Base-by-base conservation (phyloP, 1,140 invertebrate genomes). In the Mesaphorura yosii region DNA sequence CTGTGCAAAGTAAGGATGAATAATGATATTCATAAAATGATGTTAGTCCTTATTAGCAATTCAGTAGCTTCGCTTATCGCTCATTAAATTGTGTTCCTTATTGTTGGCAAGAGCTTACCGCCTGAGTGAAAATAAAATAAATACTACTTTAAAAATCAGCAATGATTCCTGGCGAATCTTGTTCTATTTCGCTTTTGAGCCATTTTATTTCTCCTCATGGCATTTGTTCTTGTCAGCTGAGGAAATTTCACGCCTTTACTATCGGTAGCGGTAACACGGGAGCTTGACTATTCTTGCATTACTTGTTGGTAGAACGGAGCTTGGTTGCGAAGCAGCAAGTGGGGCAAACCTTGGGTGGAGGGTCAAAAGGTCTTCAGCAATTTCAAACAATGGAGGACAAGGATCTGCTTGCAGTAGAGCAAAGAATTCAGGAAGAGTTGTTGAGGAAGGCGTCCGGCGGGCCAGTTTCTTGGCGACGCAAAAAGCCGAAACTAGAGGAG, bases 1-100 rank as follows among this genome's bases (percentile, higher is more conserved):
- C 84, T 74, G 89, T 94, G 73, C 88, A 90, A 90, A 92, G 91
- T 94, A 91, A 90, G 88, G 82, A 84, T 75, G 88, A 82, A 42
- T 20, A 27, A 23, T 42, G 48, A 38, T 2, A 38, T 17, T 19
- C 37, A 10, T 26, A 51, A 29, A 31, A 17, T 20, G n/a, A 27
- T 7, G 37, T 19, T 50, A 26, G 14, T 40, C 28, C 28, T 50
- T 20, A 15, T 6, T 23, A 15, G 22, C 23, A 7, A 27, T 45
- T 31, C 47, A 27, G 26, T 41, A 4, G 29, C 26, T 48, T 37
- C 47, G 31, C 37, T 2, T 39, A 17, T 27, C 23, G 19, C 12
- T 20, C 20, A 15, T 23, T 40, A 20, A 20, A 46, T 17, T 39
- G 29, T 42, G 25, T 27, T 20, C 10, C 7, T 34, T 34, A 19